phyloP scores from a whole-genome alignment of 2,888 invertebrate genomes.

The Drosophila monieri region DNA sequence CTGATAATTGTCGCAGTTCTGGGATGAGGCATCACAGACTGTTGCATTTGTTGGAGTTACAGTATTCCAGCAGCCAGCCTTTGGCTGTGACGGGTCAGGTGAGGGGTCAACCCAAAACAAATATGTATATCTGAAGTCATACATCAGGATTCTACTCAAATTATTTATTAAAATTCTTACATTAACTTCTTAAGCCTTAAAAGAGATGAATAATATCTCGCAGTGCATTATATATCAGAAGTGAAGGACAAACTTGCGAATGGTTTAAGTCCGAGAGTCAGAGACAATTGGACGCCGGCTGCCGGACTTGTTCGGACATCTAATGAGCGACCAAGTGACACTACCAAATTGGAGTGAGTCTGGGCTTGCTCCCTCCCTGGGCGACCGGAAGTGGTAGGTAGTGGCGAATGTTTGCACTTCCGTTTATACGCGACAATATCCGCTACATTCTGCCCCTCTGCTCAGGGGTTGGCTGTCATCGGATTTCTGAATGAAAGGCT shows the following conservation, averaged over 20 bases:
- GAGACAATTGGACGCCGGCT: constrained; percentile 50
- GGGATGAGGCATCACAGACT: too few species aligned
- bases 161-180: neutral
- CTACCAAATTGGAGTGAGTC: constrained; percentile 11
- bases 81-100: too few species aligned
- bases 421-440: constrained; percentile 63
- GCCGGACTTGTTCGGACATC: constrained; percentile 26
- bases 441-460: constrained; percentile 24
- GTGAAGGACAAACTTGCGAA: constrained; percentile 54
- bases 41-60: too few species aligned
- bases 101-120: neutral
- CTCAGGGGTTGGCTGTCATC: constrained; percentile 31
- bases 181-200: neutral
- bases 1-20: too few species aligned
- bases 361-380: neutral
- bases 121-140: too few species aligned
- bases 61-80: too few species aligned
- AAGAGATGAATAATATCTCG: neutral
- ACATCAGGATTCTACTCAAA: neutral
- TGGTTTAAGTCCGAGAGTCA: constrained; percentile 56
- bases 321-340: constrained; percentile 62
- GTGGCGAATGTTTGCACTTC: constrained; percentile 71
- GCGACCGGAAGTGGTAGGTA: constrained; percentile 21
- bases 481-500: constrained; percentile 34
- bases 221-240: constrained; percentile 14